Conservation (phyloP, 2,888 invertebrate genomes). For the Scaptomyza caliginosa region DNA sequence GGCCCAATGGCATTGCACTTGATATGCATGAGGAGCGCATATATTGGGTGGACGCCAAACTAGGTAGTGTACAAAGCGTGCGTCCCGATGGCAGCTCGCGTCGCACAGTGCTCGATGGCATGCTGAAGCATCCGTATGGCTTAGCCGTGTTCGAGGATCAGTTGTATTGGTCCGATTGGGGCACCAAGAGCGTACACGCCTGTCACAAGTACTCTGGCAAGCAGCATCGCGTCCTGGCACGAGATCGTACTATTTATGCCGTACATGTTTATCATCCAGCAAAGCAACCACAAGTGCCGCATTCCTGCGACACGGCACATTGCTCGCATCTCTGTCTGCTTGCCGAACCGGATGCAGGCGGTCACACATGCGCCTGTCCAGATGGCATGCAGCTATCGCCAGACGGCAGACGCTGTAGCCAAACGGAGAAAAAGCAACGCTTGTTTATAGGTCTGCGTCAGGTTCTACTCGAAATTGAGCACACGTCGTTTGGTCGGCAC, state of each 20-base stretch:
- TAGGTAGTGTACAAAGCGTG: slow-evolving; percentile 88
- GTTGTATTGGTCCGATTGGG: slow-evolving; percentile 96
- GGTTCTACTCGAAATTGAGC: slow-evolving; percentile 87
- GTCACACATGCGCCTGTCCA: slow-evolving; percentile 90
- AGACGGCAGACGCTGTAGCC: slow-evolving; percentile 86
- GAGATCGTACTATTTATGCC: slow-evolving; percentile 85
- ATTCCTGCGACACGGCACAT: slow-evolving; percentile 87
- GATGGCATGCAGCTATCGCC: slow-evolving; percentile 87
- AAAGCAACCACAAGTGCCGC: slow-evolving; percentile 85
- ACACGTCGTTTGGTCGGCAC: slow-evolving; percentile 88
- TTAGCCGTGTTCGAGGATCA: slow-evolving; percentile 94
- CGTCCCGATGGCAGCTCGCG: slow-evolving; percentile 88
- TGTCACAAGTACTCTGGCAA: slow-evolving; percentile 92
- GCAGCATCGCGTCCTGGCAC: slow-evolving; percentile 85
- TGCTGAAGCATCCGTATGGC: slow-evolving; percentile 91
- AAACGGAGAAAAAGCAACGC: slow-evolving; percentile 83
- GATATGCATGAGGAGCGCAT: slow-evolving; percentile 91
- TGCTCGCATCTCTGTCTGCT: slow-evolving; percentile 93
- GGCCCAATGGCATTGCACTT: slow-evolving; percentile 94
- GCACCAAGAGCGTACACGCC: slow-evolving; percentile 89
- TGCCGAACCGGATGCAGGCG: slow-evolving; percentile 84
- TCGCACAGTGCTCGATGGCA: slow-evolving; percentile 86
- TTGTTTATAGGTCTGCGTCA: slow-evolving; percentile 85
- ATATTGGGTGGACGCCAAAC: slow-evolving; percentile 94
- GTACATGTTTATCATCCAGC: slow-evolving; percentile 91